A percentile compares a stretch with the other conserved stretches of the same genome.
These are phyloP conservation scores for Eidolon helvum DNA, from an alignment of 2,113 vertebrate species.

Conservation along the genomic window DNA sequence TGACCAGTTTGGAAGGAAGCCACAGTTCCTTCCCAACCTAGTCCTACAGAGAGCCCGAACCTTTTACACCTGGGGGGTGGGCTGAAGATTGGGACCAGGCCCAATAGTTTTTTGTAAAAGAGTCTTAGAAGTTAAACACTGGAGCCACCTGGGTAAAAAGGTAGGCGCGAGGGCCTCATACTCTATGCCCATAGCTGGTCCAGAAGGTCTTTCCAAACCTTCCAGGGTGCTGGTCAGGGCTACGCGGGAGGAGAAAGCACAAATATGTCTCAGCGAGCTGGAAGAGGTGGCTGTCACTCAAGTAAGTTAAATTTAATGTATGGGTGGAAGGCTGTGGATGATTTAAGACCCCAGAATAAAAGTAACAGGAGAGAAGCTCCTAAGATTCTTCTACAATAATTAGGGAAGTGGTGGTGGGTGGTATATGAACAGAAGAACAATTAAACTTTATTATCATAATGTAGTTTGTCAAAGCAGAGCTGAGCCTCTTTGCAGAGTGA, in stretches of 20 bases:
- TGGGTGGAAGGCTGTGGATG: background rate
- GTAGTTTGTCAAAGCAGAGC: background rate
- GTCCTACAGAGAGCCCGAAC: no score
- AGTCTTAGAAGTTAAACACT: background rate
- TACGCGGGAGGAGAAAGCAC: fast-evolving
- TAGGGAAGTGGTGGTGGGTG: background rate
- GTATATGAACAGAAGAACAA: background rate
- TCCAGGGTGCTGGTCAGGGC: background rate
- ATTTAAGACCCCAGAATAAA: background rate
- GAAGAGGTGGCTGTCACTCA: background rate
- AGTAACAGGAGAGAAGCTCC: background rate
- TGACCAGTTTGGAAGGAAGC: background rate
- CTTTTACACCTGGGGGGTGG: background rate
- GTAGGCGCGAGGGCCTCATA: fast-evolving
- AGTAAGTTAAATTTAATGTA: background rate
- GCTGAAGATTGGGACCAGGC: background rate
- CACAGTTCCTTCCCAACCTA: background rate
- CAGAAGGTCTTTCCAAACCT: background rate
- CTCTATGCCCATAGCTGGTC: background rate
- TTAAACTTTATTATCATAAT: background rate
- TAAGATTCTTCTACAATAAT: background rate
- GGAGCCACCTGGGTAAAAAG: background rate
- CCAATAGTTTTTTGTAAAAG: background rate
- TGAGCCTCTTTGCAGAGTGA: background rate
- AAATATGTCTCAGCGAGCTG: background rate